These are phyloP conservation scores for Rana temporaria DNA, from an alignment of 2,113 vertebrate genomes.

Conservation along the genomic window DNA sequence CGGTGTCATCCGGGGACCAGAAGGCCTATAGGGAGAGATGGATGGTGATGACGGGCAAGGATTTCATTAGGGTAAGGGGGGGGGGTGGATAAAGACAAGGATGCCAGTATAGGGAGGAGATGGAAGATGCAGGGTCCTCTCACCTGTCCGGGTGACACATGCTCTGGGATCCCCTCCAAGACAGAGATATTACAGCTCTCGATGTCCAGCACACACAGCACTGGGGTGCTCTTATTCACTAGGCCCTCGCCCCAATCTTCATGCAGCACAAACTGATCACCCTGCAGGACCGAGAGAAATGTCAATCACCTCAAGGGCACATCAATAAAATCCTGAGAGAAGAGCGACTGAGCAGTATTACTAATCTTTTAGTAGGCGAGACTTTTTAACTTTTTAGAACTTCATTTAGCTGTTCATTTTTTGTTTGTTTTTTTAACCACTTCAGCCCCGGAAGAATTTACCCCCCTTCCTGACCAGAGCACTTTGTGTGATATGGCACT, in stretches of 20 bases:
- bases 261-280: slow-evolving; percentile 82
- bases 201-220: slow-evolving; percentile 88
- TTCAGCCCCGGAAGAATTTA: too few relatives aligned
- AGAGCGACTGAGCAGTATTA: too few relatives aligned
- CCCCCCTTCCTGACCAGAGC: too few relatives aligned
- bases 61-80: not conserved
- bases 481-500: too few relatives aligned
- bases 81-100: too few relatives aligned
- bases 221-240: slow-evolving; percentile 78
- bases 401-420: too few relatives aligned
- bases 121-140: slow-evolving; percentile 46
- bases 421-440: too few relatives aligned
- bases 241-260: slow-evolving; percentile 93
- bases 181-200: slow-evolving; percentile 84
- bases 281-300: slow-evolving; percentile 69
- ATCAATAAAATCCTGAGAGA: too few relatives aligned
- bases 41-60: not conserved
- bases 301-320: not conserved
- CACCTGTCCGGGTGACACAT: slow-evolving; percentile 93
- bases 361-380: too few relatives aligned
- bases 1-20: slow-evolving; percentile 87
- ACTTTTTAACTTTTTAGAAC: too few relatives aligned
- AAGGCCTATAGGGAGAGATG: slow-evolving; percentile 78
- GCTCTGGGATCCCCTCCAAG: slow-evolving; percentile 84
- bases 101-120: too few relatives aligned